Base-by-base conservation (phyloP, 2,888 invertebrate genomes). In the Odiellus spinosus region DNA sequence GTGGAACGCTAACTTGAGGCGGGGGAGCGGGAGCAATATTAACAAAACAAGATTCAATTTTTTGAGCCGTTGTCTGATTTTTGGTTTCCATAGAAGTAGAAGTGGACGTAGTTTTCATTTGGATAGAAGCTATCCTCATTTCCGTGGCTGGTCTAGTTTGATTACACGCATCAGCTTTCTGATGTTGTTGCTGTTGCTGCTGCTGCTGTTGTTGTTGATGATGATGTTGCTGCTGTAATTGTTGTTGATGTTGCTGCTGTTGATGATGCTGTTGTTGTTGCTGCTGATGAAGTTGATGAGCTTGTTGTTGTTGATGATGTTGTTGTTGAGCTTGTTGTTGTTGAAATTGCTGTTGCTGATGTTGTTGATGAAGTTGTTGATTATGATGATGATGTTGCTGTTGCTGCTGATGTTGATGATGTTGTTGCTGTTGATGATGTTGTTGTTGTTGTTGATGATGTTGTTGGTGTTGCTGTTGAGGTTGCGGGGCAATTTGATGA, bases 111-210 rank as follows among this genome's bases (percentile, higher is more conserved):
- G 49, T 45, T 34, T 52, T 52, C 36, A 47, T 49, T 18, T 52
- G 50, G 17, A 48, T 50, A 8, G 49, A 41, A 32, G 52, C 36
- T 49, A 40, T 46, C 50, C 49, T 10, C 42, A 40, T 44, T 49
- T 49, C 18, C 38, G 36, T n/a, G 5, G 49, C 43, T 20, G 51
- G 52, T 40, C 53, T 55, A 11, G 55, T 56, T 42, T 56, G 56
- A 46, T 56, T 56, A 15, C 55, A 54, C 21, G 56, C 55, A 46
- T 56, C 56, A 11, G 56, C 55, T 54, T 56, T 56, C 40, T 55
- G 55, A 34, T 53, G 51, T 40, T 49, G 48, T 4, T 44, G 48
- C 21, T 51, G 48, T 11, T 21, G 26, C 14, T 50, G 49, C 19
- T 52, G 53, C 8, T 26, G 26, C 8, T 26, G 26, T 4, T 26